Base-by-base conservation (phyloP, 2,888 invertebrate species). In the Cataglyphis altisquamis region DNA sequence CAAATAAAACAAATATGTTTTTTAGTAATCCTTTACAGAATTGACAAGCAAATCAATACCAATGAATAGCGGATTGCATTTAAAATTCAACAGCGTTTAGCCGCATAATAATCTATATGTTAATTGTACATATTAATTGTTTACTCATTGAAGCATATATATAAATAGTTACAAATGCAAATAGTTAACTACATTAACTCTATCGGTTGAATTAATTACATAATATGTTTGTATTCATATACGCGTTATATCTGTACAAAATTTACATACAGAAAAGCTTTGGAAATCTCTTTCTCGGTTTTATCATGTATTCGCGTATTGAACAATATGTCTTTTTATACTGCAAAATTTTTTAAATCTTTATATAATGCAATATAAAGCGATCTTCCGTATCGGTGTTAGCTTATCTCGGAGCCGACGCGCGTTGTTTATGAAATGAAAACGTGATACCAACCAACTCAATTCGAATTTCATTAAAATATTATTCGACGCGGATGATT, bases 401-500 rank as follows among this genome's bases (percentile, higher is more conserved):
- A 78, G 48, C 67, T 60, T 70, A 78, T 32, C 39, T 21, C 9
- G 21, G 25, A 32, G 32, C 70, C 52, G 75, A 36, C 55, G 57
- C 60, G 70, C 60, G 70, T 72, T 45, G 25, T 72, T 80, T 45
- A 62, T 70, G 67, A 55, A 72, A 80, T 72, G 72, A 80, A 80
- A 80, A 60, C 78, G 48, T 72, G 72, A 80, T 12, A 45, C 72
- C 78, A 45, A 80, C 78, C 60, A 48, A 72, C 78, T 80, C 78
- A 80, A 80, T 80, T 80, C 60, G 60, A 62, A 80, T 80, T 80
- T 80, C 78, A 80, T 80, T 80, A 72, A 80, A 80, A 80, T 80
- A 80, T 80, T 80, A 80, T 72, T 70, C 60, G 32, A 18, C n/a
- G 52, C 45, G 72, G 70, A 72, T 80, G 72, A 48, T 45, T 70